Conservation (phyloP, 1,140 invertebrate genomes). For the Zaprionus capensis region DNA sequence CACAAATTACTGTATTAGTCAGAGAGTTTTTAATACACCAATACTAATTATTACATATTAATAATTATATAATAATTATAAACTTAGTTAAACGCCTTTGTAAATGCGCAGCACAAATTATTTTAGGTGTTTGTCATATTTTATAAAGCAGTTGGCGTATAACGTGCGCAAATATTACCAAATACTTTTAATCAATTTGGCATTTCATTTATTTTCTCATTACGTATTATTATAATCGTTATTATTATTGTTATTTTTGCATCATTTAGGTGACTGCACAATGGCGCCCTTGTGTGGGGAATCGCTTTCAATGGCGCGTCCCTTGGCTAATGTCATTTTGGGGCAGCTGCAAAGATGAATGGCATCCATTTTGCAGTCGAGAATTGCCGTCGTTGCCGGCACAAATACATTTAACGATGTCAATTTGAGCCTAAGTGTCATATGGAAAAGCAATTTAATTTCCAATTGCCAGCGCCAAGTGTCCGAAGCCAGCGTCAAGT, state of each 20-base stretch:
- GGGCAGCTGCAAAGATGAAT: conserved; percentile 39
- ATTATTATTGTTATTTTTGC: conserved; percentile 33
- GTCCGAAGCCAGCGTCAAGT: conserved; percentile 9
- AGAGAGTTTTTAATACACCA: no score
- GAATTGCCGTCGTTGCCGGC: conserved; percentile 31
- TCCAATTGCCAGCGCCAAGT: conserved; percentile 51
- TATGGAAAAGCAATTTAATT: conserved; percentile 67
- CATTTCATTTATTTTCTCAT: conserved; percentile 16
- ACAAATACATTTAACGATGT: conserved; percentile 55
- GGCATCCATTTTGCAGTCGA: conserved; percentile 42
- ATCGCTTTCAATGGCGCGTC: conserved; percentile 39
- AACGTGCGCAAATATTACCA: neutral
- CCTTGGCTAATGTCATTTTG: conserved; percentile 10
- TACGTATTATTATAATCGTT: conserved; percentile 3
- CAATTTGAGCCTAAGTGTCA: conserved; percentile 56
- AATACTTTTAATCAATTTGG: conserved; percentile 29
- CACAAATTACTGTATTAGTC: no score
- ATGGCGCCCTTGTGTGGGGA: conserved; percentile 5
- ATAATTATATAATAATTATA: no score
- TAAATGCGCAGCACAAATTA: no score
- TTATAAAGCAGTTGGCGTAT: neutral
- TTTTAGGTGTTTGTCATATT: no score
- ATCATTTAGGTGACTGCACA: conserved; percentile 29
- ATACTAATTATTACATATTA: no score
- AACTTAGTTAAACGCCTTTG: no score